Percentiles rank a stretch among this genome's conserved stretches.
Evolutionary conservation across 1,140 invertebrate species (phyloP).

Genomic region (Linepithema humile): DNA sequence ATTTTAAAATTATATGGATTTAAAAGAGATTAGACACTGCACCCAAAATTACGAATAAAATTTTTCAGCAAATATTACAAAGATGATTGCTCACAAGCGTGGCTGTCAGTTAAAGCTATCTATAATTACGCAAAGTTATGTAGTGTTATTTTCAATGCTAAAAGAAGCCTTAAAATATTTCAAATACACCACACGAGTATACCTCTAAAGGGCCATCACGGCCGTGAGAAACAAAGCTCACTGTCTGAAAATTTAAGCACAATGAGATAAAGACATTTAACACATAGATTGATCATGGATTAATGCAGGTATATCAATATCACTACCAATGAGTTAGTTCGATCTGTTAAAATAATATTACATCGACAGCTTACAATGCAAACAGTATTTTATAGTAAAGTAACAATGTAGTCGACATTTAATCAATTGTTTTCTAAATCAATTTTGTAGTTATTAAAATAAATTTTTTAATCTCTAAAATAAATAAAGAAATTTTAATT

Average conservation of each 20-base stretch:
- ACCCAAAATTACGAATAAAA: conserved; percentile 41
- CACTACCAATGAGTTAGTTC: background rate
- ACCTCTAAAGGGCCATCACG: conserved; percentile 70
- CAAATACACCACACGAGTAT: conserved; percentile 49
- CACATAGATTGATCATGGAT: background rate
- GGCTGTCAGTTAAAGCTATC: conserved; percentile 1
- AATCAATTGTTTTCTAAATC: background rate
- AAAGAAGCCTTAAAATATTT: conserved; percentile 9
- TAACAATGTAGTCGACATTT: background rate
- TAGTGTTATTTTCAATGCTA: conserved; percentile 14
- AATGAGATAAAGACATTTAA: conserved; percentile 31
- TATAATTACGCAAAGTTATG: conserved; percentile 4
- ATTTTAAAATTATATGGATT: background rate
- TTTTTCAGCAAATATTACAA: conserved; percentile 24
- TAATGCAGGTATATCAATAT: background rate
- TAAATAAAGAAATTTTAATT: background rate
- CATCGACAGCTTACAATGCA: background rate
- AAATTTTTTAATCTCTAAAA: background rate
- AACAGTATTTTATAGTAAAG: background rate
- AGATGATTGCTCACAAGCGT: background rate
- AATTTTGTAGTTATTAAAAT: background rate
- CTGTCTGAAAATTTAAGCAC: conserved; percentile 73
- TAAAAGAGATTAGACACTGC: conserved; percentile 32
- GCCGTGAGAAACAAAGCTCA: conserved; percentile 66
- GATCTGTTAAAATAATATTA: background rate